Evolutionary conservation across 2,888 invertebrate species (phyloP).

Genomic region (Phania funesta): DNA sequence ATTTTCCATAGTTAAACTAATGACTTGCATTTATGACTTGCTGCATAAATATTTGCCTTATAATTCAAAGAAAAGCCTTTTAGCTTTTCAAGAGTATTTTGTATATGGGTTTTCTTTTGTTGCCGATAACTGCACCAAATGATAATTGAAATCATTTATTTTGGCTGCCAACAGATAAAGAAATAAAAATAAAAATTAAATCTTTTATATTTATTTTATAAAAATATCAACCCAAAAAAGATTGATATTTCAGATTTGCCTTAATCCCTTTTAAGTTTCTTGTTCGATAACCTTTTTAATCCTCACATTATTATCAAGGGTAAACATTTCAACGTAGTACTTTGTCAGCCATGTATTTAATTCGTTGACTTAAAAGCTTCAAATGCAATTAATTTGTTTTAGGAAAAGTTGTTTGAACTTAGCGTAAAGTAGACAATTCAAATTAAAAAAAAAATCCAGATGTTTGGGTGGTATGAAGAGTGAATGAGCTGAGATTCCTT

Average conservation of each 20-base stretch:
- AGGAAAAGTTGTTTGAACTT: not conserved
- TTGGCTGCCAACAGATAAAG: not conserved
- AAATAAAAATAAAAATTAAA: not conserved
- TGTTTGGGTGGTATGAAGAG: too few relatives aligned
- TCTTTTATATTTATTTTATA: not conserved
- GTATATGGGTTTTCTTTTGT: not conserved
- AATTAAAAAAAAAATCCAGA: too few relatives aligned
- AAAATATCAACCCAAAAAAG: conserved; percentile 28
- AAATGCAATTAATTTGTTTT: conserved; percentile 7
- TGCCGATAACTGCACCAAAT: not conserved
- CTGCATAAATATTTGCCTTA: not conserved
- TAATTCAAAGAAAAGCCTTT: not conserved
- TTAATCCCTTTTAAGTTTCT: not conserved
- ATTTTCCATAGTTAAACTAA: too few relatives aligned
- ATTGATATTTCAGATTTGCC: not conserved
- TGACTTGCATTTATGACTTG: not conserved
- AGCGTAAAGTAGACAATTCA: too few relatives aligned
- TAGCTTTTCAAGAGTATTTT: not conserved
- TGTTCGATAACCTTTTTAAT: conserved; percentile 4
- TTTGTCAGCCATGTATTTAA: not conserved
- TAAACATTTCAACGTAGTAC: not conserved
- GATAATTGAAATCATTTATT: conserved; percentile 27
- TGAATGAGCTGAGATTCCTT: too few relatives aligned
- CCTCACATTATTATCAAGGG: not conserved
- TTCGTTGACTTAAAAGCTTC: conserved; percentile 1